Percentiles rank a stretch among this genome's conserved stretches.
Conservation (phyloP, 2,888 invertebrate genomes). For the Lycia hirtaria region DNA sequence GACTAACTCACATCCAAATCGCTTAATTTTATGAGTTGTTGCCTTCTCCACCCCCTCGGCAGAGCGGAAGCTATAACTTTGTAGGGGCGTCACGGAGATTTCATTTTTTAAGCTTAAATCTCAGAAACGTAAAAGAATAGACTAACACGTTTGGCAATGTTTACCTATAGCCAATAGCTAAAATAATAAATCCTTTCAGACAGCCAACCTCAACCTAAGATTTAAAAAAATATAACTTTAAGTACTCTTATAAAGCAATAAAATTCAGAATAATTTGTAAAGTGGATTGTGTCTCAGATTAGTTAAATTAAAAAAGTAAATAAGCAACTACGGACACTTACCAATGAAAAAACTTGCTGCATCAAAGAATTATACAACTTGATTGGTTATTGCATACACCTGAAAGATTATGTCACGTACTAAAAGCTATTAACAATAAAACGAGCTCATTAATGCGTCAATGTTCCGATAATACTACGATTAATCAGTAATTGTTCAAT, state of each 20-base stretch:
- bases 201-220: too few species aligned
- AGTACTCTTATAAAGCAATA: too few species aligned
- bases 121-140: not conserved
- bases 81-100: constrained; percentile 41
- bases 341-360: not conserved
- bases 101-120: not conserved
- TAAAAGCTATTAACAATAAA: constrained; percentile 49
- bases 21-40: constrained; percentile 87
- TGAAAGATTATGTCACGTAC: constrained; percentile 27
- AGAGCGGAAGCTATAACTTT: constrained; percentile 64
- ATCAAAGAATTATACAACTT: not conserved
- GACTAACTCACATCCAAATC: constrained; percentile 86
- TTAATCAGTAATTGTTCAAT: constrained; percentile 50
- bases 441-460: constrained; percentile 45
- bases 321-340: not conserved
- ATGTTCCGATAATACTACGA: constrained; percentile 44
- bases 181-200: too few species aligned
- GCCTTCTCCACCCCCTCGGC: constrained; percentile 84
- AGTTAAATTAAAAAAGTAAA: too few species aligned
- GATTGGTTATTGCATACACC: constrained; percentile 6
- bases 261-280: too few species aligned
- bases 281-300: too few species aligned
- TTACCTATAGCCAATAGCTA: too few species aligned
- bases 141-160: too few species aligned
- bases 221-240: too few species aligned